Conservation (phyloP, 2,113 vertebrate genomes). For the Dipodomys stephensi region DNA sequence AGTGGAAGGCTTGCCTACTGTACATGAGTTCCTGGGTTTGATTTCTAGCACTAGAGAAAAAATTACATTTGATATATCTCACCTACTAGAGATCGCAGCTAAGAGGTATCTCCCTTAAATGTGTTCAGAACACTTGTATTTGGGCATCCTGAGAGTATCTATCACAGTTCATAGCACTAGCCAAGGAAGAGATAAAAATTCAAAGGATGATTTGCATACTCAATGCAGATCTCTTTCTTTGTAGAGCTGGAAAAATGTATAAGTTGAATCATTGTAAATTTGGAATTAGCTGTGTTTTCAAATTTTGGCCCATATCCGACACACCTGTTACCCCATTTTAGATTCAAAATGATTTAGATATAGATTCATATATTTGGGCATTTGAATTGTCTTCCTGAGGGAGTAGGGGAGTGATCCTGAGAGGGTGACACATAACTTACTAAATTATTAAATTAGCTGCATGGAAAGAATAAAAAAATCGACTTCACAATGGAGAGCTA, state of each 20-base stretch:
- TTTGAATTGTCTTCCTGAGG: background rate
- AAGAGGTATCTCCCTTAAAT: background rate
- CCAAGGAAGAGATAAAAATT: background rate
- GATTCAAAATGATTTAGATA: background rate
- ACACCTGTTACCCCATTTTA: background rate
- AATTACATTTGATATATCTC: background rate
- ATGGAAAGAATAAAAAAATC: conserved; percentile 12
- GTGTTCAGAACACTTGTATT: background rate
- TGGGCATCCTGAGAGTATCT: background rate
- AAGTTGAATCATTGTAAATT: background rate
- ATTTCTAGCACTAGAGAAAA: too few species aligned
- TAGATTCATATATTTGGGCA: background rate
- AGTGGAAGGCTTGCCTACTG: too few species aligned
- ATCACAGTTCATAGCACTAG: too few species aligned
- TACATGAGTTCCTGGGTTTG: background rate
- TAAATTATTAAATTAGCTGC: conserved; percentile 2
- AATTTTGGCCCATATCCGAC: conserved; percentile 16
- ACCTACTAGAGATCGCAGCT: background rate
- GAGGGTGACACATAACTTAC: background rate
- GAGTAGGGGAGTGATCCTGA: background rate
- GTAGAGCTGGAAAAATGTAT: background rate
- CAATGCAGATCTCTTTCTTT: background rate
- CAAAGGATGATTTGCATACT: background rate
- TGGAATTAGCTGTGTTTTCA: background rate
- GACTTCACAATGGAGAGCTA: conserved; percentile 54